Evolutionary conservation across 2,113 vertebrate species (phyloP).

Genomic region (Vulpes lagopus): DNA sequence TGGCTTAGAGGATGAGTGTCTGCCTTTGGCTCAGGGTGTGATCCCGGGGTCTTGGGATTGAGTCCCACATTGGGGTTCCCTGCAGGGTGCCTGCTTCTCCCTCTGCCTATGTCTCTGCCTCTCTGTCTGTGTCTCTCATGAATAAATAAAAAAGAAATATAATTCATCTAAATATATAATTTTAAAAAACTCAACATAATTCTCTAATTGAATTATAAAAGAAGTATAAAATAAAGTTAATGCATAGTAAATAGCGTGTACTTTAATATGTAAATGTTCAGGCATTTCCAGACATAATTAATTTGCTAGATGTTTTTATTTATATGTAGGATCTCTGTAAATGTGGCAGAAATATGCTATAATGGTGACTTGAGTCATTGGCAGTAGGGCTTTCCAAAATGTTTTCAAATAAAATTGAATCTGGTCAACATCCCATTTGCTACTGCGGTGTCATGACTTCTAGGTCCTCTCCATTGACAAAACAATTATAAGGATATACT

Average conservation of each 20-base stretch:
- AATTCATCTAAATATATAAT: background rate
- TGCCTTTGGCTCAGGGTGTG: no score
- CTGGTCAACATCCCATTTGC: background rate
- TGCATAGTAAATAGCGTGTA: background rate
- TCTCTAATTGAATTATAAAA: background rate
- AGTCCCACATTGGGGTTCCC: no score
- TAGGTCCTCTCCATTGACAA: background rate
- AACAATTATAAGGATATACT: background rate
- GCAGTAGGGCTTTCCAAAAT: background rate
- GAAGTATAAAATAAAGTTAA: background rate
- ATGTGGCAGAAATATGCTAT: background rate
- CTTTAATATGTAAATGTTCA: background rate
- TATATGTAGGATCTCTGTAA: background rate
- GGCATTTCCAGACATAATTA: background rate
- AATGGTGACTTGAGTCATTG: background rate
- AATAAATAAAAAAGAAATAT: background rate
- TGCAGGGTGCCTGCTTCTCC: no score
- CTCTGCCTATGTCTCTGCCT: no score
- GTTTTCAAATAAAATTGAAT: background rate
- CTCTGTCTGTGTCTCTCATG: no score
- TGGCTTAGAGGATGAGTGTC: no score
- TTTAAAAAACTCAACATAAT: background rate
- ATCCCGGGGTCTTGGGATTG: no score
- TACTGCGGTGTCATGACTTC: background rate
- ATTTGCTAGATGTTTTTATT: background rate